Evolutionary conservation across 2,797 vertebrate genomes (phyloP).

Genomic region (Myotis daubentonii): DNA sequence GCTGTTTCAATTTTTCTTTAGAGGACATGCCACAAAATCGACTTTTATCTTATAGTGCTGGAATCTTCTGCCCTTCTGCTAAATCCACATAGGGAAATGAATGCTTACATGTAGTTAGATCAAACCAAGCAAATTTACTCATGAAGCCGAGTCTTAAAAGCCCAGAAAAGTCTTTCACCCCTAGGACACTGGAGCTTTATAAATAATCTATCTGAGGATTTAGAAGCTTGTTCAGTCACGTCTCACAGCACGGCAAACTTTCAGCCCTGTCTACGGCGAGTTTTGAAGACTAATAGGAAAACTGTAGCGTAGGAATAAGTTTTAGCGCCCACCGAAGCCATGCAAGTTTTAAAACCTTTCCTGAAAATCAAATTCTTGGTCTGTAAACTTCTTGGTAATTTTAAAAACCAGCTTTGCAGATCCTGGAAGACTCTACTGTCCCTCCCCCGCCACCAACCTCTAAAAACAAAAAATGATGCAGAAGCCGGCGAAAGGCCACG

Average conservation of each 20-base stretch:
- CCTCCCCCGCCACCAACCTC: not conserved
- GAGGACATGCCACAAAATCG: slow-evolving; percentile 50
- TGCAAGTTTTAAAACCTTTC: not conserved
- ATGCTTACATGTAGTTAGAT: slow-evolving; percentile 20
- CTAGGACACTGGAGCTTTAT: slow-evolving; percentile 61
- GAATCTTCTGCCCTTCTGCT: slow-evolving; percentile 25
- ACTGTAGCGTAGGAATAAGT: not conserved
- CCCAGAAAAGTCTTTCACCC: slow-evolving; percentile 50
- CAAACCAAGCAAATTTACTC: slow-evolving; percentile 52
- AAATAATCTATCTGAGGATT: slow-evolving; percentile 63
- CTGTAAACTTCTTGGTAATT: slow-evolving; percentile 41
- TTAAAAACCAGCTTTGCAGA: slow-evolving; percentile 38
- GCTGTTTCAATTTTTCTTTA: slow-evolving; percentile 67
- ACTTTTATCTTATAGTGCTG: slow-evolving; percentile 55
- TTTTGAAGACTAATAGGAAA: slow-evolving; percentile 41
- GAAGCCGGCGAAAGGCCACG: not conserved
- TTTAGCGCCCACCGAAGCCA: slow-evolving; percentile 10
- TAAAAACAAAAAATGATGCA: not conserved
- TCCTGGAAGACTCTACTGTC: not conserved
- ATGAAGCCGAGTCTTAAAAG: slow-evolving; percentile 47
- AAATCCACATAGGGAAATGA: slow-evolving; percentile 61
- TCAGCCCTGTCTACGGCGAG: slow-evolving; percentile 14
- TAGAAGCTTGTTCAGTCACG: slow-evolving; percentile 56
- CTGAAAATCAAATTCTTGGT: slow-evolving; percentile 34
- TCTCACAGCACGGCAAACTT: slow-evolving; percentile 58